Base-by-base conservation (phyloP, 2,113 vertebrate genomes). In the Anoplopoma fimbria region DNA sequence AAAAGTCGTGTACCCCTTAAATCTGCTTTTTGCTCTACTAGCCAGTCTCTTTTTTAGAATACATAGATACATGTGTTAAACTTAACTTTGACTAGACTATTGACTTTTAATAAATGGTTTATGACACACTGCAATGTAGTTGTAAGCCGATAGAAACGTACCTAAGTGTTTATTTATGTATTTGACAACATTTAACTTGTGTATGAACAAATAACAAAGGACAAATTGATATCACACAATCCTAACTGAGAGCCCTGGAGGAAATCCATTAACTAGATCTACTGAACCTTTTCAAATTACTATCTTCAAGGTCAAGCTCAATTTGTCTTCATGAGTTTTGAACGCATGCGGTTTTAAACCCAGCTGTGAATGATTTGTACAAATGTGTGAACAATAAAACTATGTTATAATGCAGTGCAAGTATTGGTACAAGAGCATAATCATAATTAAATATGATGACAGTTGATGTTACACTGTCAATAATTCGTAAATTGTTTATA, bases 11-110 rank as follows among this genome's bases (percentile, higher is more conserved):
- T 27, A 64, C 31, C 38, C 23, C 27, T 55, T 70, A 31, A 29
- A 25, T 61, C 76, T 64, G 69, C 55, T 67, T 71, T 58, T 71
- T 53, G 21, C 34, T 73, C 33, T 58, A 25, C 74, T 27, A 62
- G 47, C 21, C 55, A 12, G 17, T 60, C 17, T 51, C 13, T 68
- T 62, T 25, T 51, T n/a, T 58, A 63, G 58, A 75, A 49, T 2
- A 23, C 7, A 69, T 1, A 27, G n/a, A 71, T 29, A 29, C n/a
- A 9, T 42, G 9, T 1, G 5, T 58, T 72, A 33, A 72, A 81
- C 9, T 51, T n/a, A 31, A 60, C 23, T 15, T 51, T n/a, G n/a
- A n/a, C n/a, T n/a, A n/a, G 21, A 8, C 21, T 55, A 25, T 27
- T 13, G 27, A 4, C 15, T 51, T 1, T 49, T 23, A 29, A n/a